These are phyloP conservation scores for Xanthia icteritia DNA, from an alignment of 2,888 invertebrate species.

Conservation along the genomic window DNA sequence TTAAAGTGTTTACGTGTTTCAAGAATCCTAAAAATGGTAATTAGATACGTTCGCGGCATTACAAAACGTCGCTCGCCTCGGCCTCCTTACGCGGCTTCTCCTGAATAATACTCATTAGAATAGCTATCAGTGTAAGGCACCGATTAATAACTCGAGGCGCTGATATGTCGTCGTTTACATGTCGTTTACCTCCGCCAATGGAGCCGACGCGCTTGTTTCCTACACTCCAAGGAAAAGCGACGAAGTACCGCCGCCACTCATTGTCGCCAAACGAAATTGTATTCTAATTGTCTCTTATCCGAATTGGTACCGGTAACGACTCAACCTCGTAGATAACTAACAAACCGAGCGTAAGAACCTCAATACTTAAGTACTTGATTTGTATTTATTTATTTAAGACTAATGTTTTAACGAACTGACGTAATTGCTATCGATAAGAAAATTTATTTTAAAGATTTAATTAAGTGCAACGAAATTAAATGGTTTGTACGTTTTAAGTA, in stretches of 20 bases:
- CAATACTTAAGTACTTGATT: conserved; percentile 76
- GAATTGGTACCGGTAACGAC: conserved; percentile 77
- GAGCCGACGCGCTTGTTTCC: conserved; percentile 76
- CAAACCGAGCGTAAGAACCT: conserved; percentile 69
- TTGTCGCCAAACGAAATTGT: conserved; percentile 77
- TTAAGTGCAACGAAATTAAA: conserved; percentile 5
- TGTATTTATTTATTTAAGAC: conserved; percentile 57
- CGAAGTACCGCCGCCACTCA: conserved; percentile 65
- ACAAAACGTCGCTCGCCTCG: conserved; percentile 85
- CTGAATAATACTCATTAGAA: conserved; percentile 87
- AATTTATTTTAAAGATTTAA: conserved; percentile 44
- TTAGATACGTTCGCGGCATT: conserved; percentile 70
- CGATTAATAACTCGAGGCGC: conserved; percentile 87
- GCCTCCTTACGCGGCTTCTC: conserved; percentile 84
- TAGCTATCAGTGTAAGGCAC: conserved; percentile 88
- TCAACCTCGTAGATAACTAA: conserved; percentile 79
- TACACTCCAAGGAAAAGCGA: conserved; percentile 79
- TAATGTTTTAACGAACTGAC: conserved; percentile 47
- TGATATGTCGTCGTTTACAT: conserved; percentile 85
- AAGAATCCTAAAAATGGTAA: conserved; percentile 71
- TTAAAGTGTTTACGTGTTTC: conserved; percentile 69
- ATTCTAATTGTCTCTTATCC: conserved; percentile 84
- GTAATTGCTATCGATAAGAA: conserved; percentile 42
- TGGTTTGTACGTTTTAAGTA: conserved; percentile 3
- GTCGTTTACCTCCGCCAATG: conserved; percentile 87